Evolutionary conservation across 2,113 vertebrate species (phyloP).

Genomic region (Coracopsis vasa): DNA sequence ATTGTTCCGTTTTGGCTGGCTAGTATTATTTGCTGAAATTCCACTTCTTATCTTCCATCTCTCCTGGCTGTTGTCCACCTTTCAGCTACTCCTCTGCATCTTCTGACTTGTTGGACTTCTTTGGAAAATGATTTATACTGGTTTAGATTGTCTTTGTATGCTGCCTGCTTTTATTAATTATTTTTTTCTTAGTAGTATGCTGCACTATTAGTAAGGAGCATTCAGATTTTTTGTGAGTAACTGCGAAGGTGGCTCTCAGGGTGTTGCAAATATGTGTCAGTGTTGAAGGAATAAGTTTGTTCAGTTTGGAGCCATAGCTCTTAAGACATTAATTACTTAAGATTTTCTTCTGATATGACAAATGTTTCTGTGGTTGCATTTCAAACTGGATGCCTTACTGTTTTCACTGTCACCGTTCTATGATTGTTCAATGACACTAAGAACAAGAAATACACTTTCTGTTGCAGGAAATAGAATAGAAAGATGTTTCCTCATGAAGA

Average conservation of each 20-base stretch:
- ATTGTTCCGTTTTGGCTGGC: slow-evolving; percentile 16
- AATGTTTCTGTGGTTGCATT: not conserved
- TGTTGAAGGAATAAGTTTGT: not conserved
- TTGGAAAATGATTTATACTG: not conserved
- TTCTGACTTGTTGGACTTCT: not conserved
- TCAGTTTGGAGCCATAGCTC: not conserved
- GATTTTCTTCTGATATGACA: not conserved
- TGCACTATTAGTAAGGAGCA: not conserved
- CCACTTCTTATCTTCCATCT: slow-evolving; percentile 57
- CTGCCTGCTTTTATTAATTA: not conserved
- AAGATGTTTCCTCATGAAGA: not conserved
- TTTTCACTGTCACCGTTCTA: not conserved
- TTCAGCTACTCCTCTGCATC: slow-evolving; percentile 29
- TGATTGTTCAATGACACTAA: not conserved
- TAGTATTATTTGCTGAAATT: slow-evolving; percentile 42
- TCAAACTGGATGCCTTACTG: not conserved
- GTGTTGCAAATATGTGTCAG: not conserved
- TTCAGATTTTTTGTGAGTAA: not conserved
- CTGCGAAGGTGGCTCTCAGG: not conserved
- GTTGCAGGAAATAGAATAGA: not conserved
- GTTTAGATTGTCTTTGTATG: not conserved
- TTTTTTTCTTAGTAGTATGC: not conserved
- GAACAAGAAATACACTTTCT: not conserved
- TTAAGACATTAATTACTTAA: not conserved
- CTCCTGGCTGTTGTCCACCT: slow-evolving; percentile 32